Conservation (phyloP, 2,797 vertebrate genomes). For the Neosilurus mollespiculum region DNA sequence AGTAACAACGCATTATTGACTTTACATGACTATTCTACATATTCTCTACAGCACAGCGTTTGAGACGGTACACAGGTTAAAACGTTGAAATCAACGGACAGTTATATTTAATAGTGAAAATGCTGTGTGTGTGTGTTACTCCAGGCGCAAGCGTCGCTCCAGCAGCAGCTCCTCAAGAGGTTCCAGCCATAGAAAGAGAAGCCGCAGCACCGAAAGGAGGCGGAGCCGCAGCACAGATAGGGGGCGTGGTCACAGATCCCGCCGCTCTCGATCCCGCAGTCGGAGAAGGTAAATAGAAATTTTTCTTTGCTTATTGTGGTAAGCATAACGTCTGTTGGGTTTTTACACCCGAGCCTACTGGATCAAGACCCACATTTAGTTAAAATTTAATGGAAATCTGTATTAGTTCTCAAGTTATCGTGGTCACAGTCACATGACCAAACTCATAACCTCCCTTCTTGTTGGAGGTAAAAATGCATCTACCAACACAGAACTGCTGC, state of each 20-base stretch:
- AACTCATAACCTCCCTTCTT: too few relatives aligned
- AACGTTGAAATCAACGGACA: not conserved
- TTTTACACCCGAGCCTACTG: too few relatives aligned
- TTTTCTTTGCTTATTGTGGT: not conserved
- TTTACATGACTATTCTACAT: not conserved
- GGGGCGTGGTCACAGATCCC: constrained; percentile 78
- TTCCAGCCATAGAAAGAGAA: constrained; percentile 83
- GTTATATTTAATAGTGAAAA: not conserved
- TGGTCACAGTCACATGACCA: too few relatives aligned
- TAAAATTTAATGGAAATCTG: too few relatives aligned
- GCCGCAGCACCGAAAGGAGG: constrained; percentile 80
- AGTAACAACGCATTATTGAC: not conserved
- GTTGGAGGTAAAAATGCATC: too few relatives aligned
- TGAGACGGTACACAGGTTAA: not conserved
- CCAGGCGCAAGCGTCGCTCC: constrained; percentile 83
- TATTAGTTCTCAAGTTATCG: too few relatives aligned
- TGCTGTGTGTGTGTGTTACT: constrained; percentile 48
- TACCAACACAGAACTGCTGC: too few relatives aligned
- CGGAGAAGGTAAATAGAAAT: constrained; percentile 80
- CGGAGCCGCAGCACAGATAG: constrained; percentile 78
- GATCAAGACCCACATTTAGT: too few relatives aligned
- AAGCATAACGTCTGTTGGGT: not conserved
- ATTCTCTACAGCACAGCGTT: not conserved
- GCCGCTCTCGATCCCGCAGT: constrained; percentile 83
- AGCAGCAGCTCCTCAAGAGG: constrained; percentile 94